These are phyloP conservation scores for Pholis gunnellus DNA, from an alignment of 2,113 vertebrate genomes.

Conservation along the genomic window DNA sequence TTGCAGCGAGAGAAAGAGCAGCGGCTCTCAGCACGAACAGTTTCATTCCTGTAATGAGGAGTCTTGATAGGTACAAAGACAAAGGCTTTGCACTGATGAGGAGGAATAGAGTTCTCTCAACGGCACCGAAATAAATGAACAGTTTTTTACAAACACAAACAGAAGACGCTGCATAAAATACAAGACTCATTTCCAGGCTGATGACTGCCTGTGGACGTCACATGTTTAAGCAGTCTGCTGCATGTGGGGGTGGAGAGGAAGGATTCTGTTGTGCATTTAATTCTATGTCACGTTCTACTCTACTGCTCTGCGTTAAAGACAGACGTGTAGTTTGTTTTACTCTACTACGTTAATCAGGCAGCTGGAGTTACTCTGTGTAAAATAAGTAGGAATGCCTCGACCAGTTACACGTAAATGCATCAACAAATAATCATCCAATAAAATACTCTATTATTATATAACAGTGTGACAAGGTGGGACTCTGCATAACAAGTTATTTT, in stretches of 20 bases:
- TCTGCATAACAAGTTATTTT: no score
- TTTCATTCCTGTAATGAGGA: conserved; percentile 1
- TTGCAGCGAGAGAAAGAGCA: not conserved
- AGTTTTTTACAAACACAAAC: not conserved
- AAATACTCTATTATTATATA: no score
- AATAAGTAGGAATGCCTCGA: not conserved
- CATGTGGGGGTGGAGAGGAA: not conserved
- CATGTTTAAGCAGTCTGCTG: not conserved
- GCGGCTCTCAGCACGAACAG: not conserved
- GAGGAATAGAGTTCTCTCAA: not conserved
- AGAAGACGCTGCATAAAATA: not conserved
- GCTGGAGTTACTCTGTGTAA: not conserved
- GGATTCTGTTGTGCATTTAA: not conserved
- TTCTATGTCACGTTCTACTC: not conserved
- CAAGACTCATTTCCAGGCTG: not conserved
- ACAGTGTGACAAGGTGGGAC: no score
- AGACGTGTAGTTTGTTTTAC: not conserved
- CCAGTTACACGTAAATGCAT: no score
- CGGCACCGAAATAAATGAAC: not conserved
- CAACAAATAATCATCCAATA: no score
- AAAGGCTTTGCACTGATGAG: not conserved
- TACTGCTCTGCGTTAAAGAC: not conserved
- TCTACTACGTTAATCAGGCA: not conserved
- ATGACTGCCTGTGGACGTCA: not conserved
- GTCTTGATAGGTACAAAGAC: not conserved